phyloP scores from a whole-genome alignment of 2,888 invertebrate genomes.

The Calliopum simillimum region DNA sequence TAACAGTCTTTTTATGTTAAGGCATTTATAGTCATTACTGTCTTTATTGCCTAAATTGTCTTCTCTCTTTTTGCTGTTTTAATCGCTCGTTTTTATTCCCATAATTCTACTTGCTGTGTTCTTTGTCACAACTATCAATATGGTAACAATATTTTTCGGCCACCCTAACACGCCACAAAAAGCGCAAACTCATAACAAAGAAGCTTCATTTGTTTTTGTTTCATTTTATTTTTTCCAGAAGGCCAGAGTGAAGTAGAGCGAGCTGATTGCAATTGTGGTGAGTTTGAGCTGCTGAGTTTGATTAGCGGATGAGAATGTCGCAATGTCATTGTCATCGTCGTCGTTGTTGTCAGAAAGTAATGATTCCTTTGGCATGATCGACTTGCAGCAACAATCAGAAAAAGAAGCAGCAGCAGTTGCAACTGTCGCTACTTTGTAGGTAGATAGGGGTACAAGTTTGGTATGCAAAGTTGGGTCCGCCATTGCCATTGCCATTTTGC shows the following conservation, averaged over 20 bases:
- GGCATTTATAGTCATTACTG: conserved; percentile 40
- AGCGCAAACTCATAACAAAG: too few species aligned
- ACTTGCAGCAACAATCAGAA: conserved; percentile 6
- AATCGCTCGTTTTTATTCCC: too few species aligned
- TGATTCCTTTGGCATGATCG: conserved; percentile 52
- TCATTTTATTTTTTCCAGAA: conserved; percentile 16
- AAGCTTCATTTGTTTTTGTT: too few species aligned
- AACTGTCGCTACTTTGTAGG: conserved; percentile 5
- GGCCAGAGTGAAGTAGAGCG: background rate
- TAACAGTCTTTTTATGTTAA: conserved; percentile 36
- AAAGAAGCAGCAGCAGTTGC: conserved; percentile 5
- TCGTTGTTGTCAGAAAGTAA: conserved; percentile 50
- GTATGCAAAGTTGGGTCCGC: conserved; percentile 14
- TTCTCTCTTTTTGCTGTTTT: conserved; percentile 18
- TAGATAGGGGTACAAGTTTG: background rate
- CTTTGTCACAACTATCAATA: conserved; percentile 12
- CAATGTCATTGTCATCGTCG: conserved; percentile 53
- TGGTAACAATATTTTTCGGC: conserved; percentile 9
- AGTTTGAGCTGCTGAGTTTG: conserved; percentile 55
- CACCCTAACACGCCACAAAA: conserved; percentile 5
- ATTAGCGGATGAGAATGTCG: conserved; percentile 62
- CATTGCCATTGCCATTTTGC: conserved; percentile 38
- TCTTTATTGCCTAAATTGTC: conserved; percentile 34
- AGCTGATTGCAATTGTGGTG: background rate
- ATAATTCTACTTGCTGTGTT: too few species aligned